Base-by-base conservation (phyloP, 2,113 vertebrate species). In the Cheilinus undulatus region DNA sequence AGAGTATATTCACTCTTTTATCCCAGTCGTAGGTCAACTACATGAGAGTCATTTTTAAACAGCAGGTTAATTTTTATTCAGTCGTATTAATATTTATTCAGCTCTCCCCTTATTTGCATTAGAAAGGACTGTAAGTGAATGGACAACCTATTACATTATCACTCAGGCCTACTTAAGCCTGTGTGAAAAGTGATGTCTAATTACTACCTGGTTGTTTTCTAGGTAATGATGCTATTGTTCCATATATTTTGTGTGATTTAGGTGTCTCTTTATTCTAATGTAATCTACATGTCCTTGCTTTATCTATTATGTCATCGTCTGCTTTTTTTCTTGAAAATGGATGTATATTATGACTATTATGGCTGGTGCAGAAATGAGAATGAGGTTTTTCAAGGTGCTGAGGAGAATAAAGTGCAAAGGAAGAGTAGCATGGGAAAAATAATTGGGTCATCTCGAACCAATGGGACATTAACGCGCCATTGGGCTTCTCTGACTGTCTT, bases 371-470 rank as follows among this genome's bases (percentile, higher is more conserved):
- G 71, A 71, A 85, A 86, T 78, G 78, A 86, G 57, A 80, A 73
- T 70, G 59, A 84, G 79, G 52, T 67, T 83, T 83, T 78, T 83
- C 58, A 82, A 85, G 80, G 78, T 76, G 54, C 73, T 62, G 50
- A 63, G 65, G 68, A 78, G 78, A 81, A 79, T 84, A 72, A 88
- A 90, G 84, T 77, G 69, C 68, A 77, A 73, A 84, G 32, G 76
- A 81, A 82, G 72, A 82, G 40, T 69, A 84, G 81, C 77, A 82
- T 78, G 79, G 65, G 78, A 70, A 88, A 42, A 82, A 84, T 91
- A 94, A 94, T 92, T 93, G 85, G 90, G 88, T 92, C 89, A 90
- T 84, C 88, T 81, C 27, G 61, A 90, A 88, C 85, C 85, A 91
- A 90, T 80, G 86, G 86, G 91, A 93, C 91, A 91, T 91, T 90